Percentiles rank a stretch among this genome's conserved stretches.
Conservation (phyloP, 2,797 vertebrate genomes). For the Falco concolor region DNA sequence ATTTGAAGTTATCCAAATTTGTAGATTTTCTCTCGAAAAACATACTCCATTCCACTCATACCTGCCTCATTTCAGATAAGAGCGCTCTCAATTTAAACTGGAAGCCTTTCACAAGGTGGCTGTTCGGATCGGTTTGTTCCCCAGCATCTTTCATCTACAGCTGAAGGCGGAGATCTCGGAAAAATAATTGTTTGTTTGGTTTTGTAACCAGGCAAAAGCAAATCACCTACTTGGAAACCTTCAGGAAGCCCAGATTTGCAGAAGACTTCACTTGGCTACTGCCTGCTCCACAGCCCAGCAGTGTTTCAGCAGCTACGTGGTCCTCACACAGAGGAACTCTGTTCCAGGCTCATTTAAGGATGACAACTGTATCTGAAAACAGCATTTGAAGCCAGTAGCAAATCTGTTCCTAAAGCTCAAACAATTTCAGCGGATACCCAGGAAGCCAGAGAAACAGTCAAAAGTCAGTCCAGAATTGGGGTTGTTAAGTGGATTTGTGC, state of each 20-base stretch:
- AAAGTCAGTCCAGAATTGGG: neutral
- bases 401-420: conserved; percentile 36
- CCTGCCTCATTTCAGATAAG: rapidly evolving
- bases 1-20: neutral
- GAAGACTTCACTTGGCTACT: neutral
- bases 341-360: neutral
- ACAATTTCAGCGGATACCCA: neutral
- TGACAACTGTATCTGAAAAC: neutral
- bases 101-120: neutral
- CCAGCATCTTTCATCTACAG: neutral
- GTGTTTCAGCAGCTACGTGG: neutral
- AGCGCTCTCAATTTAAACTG: neutral
- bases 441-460: conserved; percentile 33
- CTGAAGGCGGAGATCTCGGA: neutral
- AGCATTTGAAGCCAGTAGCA: neutral
- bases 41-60: neutral
- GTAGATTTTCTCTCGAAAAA: neutral
- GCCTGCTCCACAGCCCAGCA: neutral
- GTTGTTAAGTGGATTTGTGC: conserved; percentile 40
- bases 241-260: neutral
- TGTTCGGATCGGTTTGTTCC: neutral
- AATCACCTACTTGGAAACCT: neutral
- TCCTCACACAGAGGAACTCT: neutral
- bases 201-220: neutral
- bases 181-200: neutral